Percentiles rank a stretch among this genome's conserved stretches.
Conservation (phyloP, 1,140 invertebrate genomes). For the Apis dorsata region DNA sequence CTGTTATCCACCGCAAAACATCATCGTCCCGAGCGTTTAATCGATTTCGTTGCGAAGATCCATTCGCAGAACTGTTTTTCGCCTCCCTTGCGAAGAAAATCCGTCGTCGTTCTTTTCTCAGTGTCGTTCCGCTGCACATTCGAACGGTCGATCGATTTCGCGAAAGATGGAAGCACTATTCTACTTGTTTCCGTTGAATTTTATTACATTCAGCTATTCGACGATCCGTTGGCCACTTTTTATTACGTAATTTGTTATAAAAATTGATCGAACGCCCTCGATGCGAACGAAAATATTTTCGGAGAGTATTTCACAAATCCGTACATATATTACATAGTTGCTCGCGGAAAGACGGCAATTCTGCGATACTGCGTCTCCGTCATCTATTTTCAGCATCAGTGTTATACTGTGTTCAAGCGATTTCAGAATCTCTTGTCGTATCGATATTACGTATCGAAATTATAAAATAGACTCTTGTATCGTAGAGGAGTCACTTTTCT, state of each 20-base stretch:
- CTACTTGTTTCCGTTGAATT: neutral
- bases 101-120: constrained; percentile 14
- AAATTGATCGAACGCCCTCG: neutral
- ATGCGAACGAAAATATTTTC: neutral
- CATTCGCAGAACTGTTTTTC: constrained; percentile 3
- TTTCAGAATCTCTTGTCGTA: constrained; percentile 39
- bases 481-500: neutral
- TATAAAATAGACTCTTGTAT: neutral
- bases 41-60: constrained; percentile 10
- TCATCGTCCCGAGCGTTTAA: constrained; percentile 41
- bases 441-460: constrained; percentile 36
- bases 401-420: constrained; percentile 36
- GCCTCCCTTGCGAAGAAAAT: constrained; percentile 28
- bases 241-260: neutral
- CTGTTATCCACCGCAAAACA: constrained; percentile 59
- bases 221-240: neutral
- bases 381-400: constrained; percentile 58
- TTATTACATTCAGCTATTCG: neutral
- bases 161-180: constrained; percentile 19
- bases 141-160: constrained; percentile 27
- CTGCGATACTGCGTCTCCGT: constrained; percentile 52
- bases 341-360: constrained; percentile 53
- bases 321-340: constrained; percentile 24
- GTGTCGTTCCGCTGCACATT: constrained; percentile 45
- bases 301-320: constrained; percentile 26